These are phyloP conservation scores for Pithys albifrons DNA, from an alignment of 2,113 vertebrate species.

Conservation along the genomic window DNA sequence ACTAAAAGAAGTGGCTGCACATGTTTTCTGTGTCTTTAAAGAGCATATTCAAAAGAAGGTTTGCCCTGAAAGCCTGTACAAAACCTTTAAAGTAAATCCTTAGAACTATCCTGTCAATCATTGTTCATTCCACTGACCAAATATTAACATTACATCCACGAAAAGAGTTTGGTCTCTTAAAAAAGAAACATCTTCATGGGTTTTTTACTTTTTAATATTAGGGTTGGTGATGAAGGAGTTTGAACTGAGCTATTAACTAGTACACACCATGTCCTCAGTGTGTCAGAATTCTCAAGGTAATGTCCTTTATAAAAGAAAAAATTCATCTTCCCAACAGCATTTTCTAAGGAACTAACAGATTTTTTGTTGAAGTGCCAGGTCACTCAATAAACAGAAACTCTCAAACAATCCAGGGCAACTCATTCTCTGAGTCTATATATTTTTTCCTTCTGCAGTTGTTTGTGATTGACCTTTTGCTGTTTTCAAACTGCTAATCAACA, in stretches of 20 bases:
- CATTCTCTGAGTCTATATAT: background rate
- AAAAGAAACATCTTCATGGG: background rate
- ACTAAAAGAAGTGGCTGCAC: background rate
- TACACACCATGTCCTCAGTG: background rate
- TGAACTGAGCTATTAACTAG: background rate
- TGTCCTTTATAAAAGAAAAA: background rate
- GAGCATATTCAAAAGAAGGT: background rate
- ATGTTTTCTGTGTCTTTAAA: background rate
- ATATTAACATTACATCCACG: background rate
- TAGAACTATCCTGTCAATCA: background rate
- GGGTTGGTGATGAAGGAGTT: background rate
- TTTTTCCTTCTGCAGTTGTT: background rate
- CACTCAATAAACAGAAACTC: background rate
- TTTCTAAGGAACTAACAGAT: background rate
- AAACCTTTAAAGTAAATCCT: background rate
- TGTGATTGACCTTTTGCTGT: background rate
- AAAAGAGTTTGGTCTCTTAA: background rate
- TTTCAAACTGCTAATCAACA: background rate
- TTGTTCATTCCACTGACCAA: background rate
- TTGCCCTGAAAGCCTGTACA: background rate
- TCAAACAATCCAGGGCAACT: background rate
- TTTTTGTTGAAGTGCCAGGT: background rate
- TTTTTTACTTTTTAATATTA: background rate
- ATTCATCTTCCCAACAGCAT: background rate
- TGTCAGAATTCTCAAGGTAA: background rate